These are phyloP conservation scores for Cyphomyrus plagiostoma DNA, from an alignment of 2,113 vertebrate species.

Conservation along the genomic window DNA sequence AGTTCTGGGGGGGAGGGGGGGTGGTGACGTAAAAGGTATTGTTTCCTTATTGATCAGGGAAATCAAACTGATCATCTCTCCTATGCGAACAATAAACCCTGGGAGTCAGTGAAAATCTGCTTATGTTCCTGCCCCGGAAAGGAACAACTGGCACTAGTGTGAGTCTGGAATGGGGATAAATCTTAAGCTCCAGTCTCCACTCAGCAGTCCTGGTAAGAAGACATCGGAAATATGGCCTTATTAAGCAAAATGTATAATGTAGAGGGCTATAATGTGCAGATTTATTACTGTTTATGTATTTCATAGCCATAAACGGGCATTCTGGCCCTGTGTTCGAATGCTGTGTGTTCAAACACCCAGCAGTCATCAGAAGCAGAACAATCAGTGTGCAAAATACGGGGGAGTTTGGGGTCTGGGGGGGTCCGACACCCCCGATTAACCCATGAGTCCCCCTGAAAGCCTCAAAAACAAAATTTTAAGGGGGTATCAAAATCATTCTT, in stretches of 20 bases:
- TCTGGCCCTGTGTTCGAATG: not conserved
- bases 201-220: not conserved
- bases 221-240: not conserved
- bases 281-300: conserved; percentile 14
- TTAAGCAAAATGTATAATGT: not conserved
- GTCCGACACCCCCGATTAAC: no score
- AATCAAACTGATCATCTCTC: not conserved
- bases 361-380: not conserved
- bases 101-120: not conserved
- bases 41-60: not conserved
- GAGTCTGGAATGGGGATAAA: not conserved
- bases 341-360: not conserved
- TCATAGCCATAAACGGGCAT: not conserved
- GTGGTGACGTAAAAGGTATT: not conserved
- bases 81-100: not conserved
- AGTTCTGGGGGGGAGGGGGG: not conserved
- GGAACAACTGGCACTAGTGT: not conserved
- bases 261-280: not conserved
- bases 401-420: no score
- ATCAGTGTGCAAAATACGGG: no score
- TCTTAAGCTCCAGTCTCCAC: not conserved
- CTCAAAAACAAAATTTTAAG: no score
- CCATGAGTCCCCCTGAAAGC: no score
- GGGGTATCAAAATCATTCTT: no score
- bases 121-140: not conserved